Evolutionary conservation across 2,797 vertebrate species (phyloP).

Genomic region (Ataeniobius toweri): DNA sequence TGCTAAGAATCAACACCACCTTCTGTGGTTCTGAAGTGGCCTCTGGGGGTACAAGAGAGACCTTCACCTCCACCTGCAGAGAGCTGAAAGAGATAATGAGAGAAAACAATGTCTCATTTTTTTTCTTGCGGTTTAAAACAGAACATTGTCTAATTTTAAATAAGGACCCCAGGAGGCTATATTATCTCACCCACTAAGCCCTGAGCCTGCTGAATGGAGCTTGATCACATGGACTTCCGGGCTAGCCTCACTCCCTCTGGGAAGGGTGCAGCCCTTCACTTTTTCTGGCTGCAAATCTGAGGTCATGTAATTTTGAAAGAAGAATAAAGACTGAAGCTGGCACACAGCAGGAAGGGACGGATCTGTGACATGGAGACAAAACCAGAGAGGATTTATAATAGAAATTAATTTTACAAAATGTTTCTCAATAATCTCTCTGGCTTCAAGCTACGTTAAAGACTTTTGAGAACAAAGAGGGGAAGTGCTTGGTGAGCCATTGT

Average conservation of each 20-base stretch:
- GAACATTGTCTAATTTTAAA: background rate
- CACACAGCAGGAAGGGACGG: slow-evolving; percentile 68
- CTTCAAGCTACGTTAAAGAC: background rate
- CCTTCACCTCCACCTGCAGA: slow-evolving; percentile 76
- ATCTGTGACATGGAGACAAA: slow-evolving; percentile 56
- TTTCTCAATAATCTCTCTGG: background rate
- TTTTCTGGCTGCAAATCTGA: slow-evolving; percentile 79
- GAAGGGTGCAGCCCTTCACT: slow-evolving; percentile 66
- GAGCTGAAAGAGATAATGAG: slow-evolving; percentile 59
- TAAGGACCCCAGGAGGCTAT: background rate
- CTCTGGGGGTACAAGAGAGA: slow-evolving; percentile 72
- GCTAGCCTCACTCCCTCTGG: background rate
- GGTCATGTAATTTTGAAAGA: slow-evolving; percentile 77
- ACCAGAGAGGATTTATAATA: background rate
- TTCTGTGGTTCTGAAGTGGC: slow-evolving; percentile 43
- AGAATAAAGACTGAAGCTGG: slow-evolving; percentile 73
- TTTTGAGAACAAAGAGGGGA: background rate
- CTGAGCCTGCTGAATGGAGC: slow-evolving; percentile 76
- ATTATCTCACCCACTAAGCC: slow-evolving; percentile 76
- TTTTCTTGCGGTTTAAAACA: background rate
- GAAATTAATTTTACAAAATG: background rate
- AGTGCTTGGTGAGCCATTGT: background rate
- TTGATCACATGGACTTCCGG: slow-evolving; percentile 80
- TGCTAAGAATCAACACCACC: slow-evolving; percentile 80
- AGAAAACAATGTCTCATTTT: background rate